Conservation (phyloP, 35 echinoderm and acorn worm genomes). For the Apostichopus japonicus region DNA sequence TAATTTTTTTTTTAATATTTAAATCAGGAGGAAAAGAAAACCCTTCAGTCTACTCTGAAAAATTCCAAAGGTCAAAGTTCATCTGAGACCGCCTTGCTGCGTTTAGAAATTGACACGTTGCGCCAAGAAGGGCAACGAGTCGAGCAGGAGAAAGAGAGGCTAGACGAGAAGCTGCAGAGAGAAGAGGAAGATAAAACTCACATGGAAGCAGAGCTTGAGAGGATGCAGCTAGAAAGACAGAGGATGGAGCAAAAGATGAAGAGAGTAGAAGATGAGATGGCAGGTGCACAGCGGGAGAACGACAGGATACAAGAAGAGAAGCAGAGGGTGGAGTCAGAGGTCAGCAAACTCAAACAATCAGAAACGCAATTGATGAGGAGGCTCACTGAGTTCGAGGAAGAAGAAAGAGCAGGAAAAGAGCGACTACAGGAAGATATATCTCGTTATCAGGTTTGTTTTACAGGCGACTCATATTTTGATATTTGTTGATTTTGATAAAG, state of each 20-base stretch:
- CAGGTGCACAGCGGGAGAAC: not conserved
- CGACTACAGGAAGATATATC: not conserved
- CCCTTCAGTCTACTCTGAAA: constrained; percentile 15
- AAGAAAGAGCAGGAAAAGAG: not conserved
- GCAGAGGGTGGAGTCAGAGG: not conserved
- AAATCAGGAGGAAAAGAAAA: constrained; percentile 27
- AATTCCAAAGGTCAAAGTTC: constrained; percentile 39
- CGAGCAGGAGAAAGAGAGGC: constrained; percentile 4
- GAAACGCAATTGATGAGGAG: not conserved
- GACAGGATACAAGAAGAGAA: not conserved
- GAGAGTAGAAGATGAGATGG: constrained; percentile 1
- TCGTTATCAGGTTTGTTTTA: not conserved
- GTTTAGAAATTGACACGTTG: constrained; percentile 25
- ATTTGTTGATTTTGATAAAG: too few species aligned
- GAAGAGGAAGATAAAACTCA: not conserved
- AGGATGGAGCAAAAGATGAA: not conserved
- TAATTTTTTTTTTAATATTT: not conserved
- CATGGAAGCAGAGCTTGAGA: not conserved
- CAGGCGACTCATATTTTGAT: too few species aligned
- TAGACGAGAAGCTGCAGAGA: not conserved
- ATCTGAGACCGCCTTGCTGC: not conserved
- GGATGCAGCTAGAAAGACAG: not conserved
- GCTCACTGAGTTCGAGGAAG: too few species aligned
- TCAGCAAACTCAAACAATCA: not conserved
- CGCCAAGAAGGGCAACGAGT: constrained; percentile 9